Evolutionary conservation across 2,888 invertebrate genomes (phyloP), one percentile per base, ranked within the genome.

Genomic region (Leucophenga montana): DNA sequence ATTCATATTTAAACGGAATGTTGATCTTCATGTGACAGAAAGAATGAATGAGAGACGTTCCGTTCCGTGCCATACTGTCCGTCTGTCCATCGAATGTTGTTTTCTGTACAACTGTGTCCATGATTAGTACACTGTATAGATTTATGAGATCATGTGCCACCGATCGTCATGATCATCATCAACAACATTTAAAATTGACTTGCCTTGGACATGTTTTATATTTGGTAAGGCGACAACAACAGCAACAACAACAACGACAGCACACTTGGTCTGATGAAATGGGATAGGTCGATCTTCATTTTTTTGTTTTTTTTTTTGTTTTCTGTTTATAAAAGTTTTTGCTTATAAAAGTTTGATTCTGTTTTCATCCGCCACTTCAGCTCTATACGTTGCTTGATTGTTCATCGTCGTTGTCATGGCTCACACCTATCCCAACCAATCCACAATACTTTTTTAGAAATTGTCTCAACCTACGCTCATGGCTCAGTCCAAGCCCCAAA

Each of bases 121-220:
- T 59, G 33, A 59, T 48, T 64, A 64, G 46, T 62, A 20, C 22
- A 16, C 13, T 59, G 39, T 64, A 20, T 64, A 64, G 62, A 64
- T 64, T 64, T 64, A 64, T 64, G 46, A 48, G 62, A 64, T 64
- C 62, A 64, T 64, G 46, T 48, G 62, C 62, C 62, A 64, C 62
- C 46, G 62, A 46, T 46, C 62, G 14, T 46, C n/a, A 50, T 18
- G 8, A 54, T 11, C 22, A 54, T 18, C n/a, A 54, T 57, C 16
- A 46, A n/a, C n/a, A n/a, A n/a, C n/a, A n/a, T n/a, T n/a, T n/a
- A n/a, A n/a, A 64, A 48, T 64, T 64, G 27, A 48, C 62, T 64
- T 48, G 46, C 62, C 62, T 48, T 48, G 62, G 62, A 46, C 62
- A 64, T 48, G 11, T 59, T 59, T 22, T 59, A 33, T 39, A 5